These are phyloP conservation scores for Drosophila sturtevanti DNA, from an alignment of 1,140 invertebrate genomes.

Conservation along the genomic window DNA sequence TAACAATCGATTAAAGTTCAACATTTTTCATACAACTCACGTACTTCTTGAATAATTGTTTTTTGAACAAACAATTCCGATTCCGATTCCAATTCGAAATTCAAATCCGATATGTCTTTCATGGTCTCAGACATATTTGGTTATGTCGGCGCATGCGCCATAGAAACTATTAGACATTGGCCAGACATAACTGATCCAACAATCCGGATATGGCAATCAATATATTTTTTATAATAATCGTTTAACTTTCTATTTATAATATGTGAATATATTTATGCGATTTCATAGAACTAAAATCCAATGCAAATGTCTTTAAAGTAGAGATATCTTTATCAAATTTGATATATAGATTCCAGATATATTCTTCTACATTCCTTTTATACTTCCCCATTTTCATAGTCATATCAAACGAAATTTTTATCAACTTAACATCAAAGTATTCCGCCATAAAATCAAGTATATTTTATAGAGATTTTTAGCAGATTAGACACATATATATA, in stretches of 20 bases:
- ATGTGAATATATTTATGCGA: too few relatives aligned
- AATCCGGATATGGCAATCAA: background rate
- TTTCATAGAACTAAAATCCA: too few relatives aligned
- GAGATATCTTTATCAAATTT: too few relatives aligned
- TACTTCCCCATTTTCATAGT: too few relatives aligned
- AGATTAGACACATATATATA: too few relatives aligned
- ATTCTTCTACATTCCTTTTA: too few relatives aligned
- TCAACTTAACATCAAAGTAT: too few relatives aligned
- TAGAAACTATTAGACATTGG: slow-evolving; percentile 2
- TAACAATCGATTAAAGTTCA: background rate
- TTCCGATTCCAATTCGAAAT: slow-evolving; percentile 7
- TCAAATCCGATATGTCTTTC: slow-evolving; percentile 8
- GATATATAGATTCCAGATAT: too few relatives aligned
- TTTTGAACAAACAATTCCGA: slow-evolving; percentile 11
- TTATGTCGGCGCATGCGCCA: slow-evolving; percentile 61
- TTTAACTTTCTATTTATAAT: background rate
- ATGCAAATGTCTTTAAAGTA: too few relatives aligned
- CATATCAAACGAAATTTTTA: too few relatives aligned
- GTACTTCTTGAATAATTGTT: slow-evolving; percentile 23
- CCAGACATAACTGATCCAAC: background rate
- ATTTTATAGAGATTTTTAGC: too few relatives aligned
- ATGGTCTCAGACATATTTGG: slow-evolving; percentile 17
- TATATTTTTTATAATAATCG: background rate
- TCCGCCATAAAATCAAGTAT: too few relatives aligned
- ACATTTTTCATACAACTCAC: slow-evolving; percentile 14